Evolutionary conservation across 92 coral and sea anemone genomes (phyloP).

Genomic region (Epizoanthus illoricatus): DNA sequence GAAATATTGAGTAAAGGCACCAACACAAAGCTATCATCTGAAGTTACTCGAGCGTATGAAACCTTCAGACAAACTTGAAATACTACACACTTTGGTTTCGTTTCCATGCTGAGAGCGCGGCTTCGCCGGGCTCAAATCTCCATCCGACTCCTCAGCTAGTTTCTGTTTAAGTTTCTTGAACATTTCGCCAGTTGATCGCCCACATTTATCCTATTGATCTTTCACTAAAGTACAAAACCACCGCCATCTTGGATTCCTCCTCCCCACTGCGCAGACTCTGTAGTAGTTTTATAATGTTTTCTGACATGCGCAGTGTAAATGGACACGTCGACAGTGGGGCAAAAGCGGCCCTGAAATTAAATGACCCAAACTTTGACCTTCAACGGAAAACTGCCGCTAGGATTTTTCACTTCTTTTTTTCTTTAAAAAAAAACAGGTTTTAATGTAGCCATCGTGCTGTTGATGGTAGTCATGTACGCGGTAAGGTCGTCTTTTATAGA

Average conservation of each 20-base stretch:
- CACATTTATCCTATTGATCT: constrained; percentile 45
- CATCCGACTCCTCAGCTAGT: constrained; percentile 93
- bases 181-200: constrained; percentile 65
- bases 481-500: too few species aligned
- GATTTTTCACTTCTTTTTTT: too few species aligned
- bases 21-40: constrained; percentile 33
- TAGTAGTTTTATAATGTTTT: neutral
- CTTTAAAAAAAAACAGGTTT: neutral
- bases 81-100: constrained; percentile 22
- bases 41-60: constrained; percentile 52
- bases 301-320: constrained; percentile 59
- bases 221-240: constrained; percentile 47
- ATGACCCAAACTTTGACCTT: neutral
- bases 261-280: constrained; percentile 56
- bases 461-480: too few species aligned
- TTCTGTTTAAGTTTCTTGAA: constrained; percentile 94
- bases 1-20: constrained; percentile 33
- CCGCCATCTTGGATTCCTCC: constrained; percentile 94
- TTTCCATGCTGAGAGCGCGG: constrained; percentile 43
- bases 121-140: constrained; percentile 78
- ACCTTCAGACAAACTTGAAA: neutral
- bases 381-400: neutral
- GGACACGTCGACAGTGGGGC: constrained; percentile 72
- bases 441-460: too few species aligned
- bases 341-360: neutral